These are phyloP conservation scores for Alaudala cheleensis DNA, from an alignment of 2,113 vertebrate genomes.

Conservation along the genomic window DNA sequence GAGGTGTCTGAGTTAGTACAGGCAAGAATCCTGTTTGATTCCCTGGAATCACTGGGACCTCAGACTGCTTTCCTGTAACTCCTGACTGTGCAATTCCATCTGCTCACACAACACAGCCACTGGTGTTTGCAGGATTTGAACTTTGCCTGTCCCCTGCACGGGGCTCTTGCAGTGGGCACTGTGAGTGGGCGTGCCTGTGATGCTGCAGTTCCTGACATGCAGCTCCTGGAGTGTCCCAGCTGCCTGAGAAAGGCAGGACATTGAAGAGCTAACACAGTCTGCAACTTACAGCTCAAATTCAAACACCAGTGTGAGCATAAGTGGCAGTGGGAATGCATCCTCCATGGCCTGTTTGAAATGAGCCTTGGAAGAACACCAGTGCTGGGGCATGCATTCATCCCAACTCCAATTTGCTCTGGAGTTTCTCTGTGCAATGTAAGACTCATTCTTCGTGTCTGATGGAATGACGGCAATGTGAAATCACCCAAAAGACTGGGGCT, in stretches of 20 bases:
- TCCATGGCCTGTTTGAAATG: neutral
- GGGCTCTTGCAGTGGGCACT: neutral
- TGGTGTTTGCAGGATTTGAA: neutral
- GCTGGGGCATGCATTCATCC: neutral
- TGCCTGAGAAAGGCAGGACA: neutral
- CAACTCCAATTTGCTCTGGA: neutral
- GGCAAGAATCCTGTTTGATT: neutral
- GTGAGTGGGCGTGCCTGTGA: accelerated
- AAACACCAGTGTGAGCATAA: accelerated
- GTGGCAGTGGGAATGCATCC: neutral
- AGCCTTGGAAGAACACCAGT: accelerated
- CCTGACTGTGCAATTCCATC: neutral
- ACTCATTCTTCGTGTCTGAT: neutral
- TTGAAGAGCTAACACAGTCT: neutral
- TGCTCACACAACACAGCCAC: neutral
- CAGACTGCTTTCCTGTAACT: neutral
- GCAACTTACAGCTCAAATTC: neutral
- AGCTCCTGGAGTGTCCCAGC: neutral
- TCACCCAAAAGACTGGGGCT: neutral
- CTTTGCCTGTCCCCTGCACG: neutral
- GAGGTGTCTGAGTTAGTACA: neutral
- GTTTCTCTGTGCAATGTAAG: neutral
- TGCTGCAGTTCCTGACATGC: neutral
- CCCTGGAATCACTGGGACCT: neutral
- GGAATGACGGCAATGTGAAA: neutral